Percentiles rank a stretch among this genome's conserved stretches.
phyloP scores from a whole-genome alignment of 1,140 invertebrate genomes.

The Panulirus ornatus region DNA sequence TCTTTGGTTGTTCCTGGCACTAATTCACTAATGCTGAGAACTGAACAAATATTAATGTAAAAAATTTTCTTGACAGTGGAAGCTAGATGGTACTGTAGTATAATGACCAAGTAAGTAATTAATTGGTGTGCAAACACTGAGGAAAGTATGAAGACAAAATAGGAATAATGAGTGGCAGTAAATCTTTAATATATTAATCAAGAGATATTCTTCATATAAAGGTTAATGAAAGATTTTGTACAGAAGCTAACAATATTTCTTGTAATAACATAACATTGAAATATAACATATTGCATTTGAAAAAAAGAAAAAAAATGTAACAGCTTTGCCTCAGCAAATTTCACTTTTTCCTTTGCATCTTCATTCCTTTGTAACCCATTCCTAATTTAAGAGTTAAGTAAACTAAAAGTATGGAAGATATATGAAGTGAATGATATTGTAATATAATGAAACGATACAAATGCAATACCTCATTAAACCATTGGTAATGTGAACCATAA shows the following conservation, averaged over 20 bases:
- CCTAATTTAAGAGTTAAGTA: background rate
- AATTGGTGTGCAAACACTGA: too few species aligned
- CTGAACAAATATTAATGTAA: too few species aligned
- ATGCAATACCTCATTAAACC: slow-evolving; percentile 8
- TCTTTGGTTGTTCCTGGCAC: too few species aligned
- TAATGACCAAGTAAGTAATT: too few species aligned
- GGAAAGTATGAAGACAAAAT: background rate
- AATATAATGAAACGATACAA: slow-evolving; percentile 16
- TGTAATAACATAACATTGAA: slow-evolving; percentile 59
- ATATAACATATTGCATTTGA: slow-evolving; percentile 51
- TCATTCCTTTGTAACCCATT: slow-evolving; percentile 9
- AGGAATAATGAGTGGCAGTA: background rate
- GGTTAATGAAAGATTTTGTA: slow-evolving; percentile 22
- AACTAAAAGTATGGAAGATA: slow-evolving; percentile 23
- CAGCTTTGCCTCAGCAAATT: background rate
- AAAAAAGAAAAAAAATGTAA: slow-evolving; percentile 8
- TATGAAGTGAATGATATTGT: background rate
- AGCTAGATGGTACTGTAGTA: too few species aligned
- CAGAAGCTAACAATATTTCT: slow-evolving; percentile 46
- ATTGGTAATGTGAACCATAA: slow-evolving; percentile 42
- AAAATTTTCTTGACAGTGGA: too few species aligned
- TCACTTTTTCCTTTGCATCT: background rate
- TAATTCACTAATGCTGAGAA: too few species aligned
- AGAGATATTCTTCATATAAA: background rate
- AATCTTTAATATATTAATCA: too few species aligned